phyloP scores from a whole-genome alignment of 2,797 vertebrate species.

The Cheirogaleus major region DNA sequence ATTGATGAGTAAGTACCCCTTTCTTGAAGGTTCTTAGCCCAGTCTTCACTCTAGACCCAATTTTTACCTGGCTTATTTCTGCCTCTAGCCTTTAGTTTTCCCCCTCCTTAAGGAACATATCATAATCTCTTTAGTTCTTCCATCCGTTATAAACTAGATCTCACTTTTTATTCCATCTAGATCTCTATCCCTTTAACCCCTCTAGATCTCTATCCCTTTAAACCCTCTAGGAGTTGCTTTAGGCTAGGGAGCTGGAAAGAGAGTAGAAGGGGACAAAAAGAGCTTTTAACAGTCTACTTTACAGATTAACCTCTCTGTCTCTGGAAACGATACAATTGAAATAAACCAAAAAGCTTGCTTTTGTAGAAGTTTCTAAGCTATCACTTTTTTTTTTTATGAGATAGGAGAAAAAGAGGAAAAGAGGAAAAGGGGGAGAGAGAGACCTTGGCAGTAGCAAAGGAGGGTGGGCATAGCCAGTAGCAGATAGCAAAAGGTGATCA shows the following conservation, averaged over 20 bases:
- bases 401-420: too few species aligned
- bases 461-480: neutral
- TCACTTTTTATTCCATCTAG: neutral
- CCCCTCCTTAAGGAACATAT: neutral
- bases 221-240: neutral
- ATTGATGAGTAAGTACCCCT: neutral
- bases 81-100: neutral
- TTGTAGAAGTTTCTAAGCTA: neutral
- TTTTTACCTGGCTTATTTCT: slow-evolving; percentile 46
- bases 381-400: neutral
- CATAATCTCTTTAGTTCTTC: neutral
- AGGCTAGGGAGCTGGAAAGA: neutral
- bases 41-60: slow-evolving; percentile 8
- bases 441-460: neutral
- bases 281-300: neutral
- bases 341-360: slow-evolving; percentile 30
- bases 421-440: neutral
- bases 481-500: neutral
- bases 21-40: neutral
- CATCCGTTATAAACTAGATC: neutral
- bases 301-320: neutral
- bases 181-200: neutral
- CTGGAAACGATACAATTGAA: neutral
- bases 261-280: neutral
- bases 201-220: neutral